Evolutionary conservation across 2,888 invertebrate genomes (phyloP).

Genomic region (Tachina lurida): DNA sequence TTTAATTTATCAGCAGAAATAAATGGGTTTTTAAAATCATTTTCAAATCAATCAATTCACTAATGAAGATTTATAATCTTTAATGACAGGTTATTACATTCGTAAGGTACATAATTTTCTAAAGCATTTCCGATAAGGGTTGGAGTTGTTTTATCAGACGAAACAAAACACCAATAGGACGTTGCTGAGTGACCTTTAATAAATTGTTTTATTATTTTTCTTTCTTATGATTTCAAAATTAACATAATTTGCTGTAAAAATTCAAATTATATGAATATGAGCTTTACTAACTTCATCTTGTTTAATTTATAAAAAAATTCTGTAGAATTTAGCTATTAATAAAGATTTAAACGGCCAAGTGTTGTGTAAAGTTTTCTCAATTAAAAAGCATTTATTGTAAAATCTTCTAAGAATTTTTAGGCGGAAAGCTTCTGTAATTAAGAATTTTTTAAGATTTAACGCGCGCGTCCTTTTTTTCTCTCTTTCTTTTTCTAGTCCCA

Average conservation of each 20-base stretch:
- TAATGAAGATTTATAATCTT: slow-evolving; percentile 11
- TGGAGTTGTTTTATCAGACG: background rate
- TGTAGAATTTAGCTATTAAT: background rate
- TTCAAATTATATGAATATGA: too few species aligned
- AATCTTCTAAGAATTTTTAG: background rate
- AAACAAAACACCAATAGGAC: background rate
- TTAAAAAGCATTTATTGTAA: background rate
- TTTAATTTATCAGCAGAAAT: background rate
- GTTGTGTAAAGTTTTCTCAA: background rate
- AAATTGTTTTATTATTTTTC: background rate
- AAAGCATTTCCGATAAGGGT: background rate
- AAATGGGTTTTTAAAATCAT: slow-evolving; percentile 41
- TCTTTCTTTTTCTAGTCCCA: background rate
- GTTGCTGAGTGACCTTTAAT: background rate
- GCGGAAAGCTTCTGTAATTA: background rate
- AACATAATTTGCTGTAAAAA: too few species aligned
- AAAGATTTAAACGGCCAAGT: background rate
- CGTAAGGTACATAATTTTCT: background rate
- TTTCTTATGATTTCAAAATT: too few species aligned
- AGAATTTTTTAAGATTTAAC: background rate
- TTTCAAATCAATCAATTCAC: slow-evolving; percentile 64
- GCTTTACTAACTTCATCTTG: background rate
- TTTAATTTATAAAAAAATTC: background rate
- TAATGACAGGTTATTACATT: background rate
- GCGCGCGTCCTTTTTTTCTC: too few species aligned